Evolutionary conservation across 2,888 invertebrate genomes (phyloP).

Genomic region (Sinohyriopsis cumingii): DNA sequence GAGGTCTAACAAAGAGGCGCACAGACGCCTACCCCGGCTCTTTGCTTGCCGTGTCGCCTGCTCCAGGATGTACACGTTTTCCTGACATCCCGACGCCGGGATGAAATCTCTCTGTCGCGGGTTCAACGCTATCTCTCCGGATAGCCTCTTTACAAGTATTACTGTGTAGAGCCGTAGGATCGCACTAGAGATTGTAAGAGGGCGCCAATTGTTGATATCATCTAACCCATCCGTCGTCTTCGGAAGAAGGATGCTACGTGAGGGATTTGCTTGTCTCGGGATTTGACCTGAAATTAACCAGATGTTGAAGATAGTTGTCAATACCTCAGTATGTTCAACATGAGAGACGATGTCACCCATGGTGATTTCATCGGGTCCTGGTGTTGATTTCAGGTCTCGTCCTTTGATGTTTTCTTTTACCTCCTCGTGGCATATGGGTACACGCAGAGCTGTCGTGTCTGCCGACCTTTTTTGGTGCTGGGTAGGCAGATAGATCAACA

Average conservation of each 20-base stretch:
- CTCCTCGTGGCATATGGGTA: no score
- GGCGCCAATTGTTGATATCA: slow-evolving; percentile 20
- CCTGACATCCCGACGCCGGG: slow-evolving; percentile 11
- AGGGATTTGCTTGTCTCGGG: slow-evolving; percentile 4
- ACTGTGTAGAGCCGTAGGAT: slow-evolving; percentile 3
- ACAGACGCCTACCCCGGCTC: not conserved
- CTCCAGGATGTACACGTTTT: slow-evolving; percentile 12
- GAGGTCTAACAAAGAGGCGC: slow-evolving; percentile 14
- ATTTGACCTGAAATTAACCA: no score
- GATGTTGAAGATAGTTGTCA: no score
- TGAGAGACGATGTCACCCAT: no score
- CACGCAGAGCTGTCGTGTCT: no score
- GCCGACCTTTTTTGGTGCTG: no score
- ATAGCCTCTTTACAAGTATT: not conserved
- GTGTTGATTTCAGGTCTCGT: no score
- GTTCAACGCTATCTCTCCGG: not conserved
- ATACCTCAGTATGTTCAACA: no score
- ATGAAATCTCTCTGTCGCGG: slow-evolving; percentile 11
- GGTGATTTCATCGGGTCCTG: no score
- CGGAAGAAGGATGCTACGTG: slow-evolving; percentile 15
- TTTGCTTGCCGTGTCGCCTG: slow-evolving; percentile 13
- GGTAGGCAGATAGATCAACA: no score
- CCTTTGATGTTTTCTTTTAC: no score
- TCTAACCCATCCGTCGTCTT: slow-evolving; percentile 14
- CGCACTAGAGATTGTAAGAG: slow-evolving; percentile 17